These are phyloP conservation scores for Drosophila triauraria DNA, from an alignment of 1,140 invertebrate genomes.

Conservation along the genomic window DNA sequence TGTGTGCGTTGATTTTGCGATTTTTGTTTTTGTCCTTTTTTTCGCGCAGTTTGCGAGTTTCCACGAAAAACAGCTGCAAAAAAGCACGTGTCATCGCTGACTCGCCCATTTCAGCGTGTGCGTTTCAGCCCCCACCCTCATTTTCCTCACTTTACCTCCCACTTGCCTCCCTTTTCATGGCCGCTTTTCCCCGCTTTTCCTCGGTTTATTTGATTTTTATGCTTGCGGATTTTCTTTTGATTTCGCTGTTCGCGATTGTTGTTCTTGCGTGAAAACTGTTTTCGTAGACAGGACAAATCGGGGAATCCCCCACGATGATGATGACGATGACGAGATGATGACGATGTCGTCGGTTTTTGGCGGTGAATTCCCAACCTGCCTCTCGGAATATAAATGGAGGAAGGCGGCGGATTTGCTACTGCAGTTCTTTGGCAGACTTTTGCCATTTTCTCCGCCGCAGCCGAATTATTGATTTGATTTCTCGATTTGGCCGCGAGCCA, in stretches of 20 bases:
- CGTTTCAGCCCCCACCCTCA: slow-evolving; percentile 47
- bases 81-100: slow-evolving; percentile 84
- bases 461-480: slow-evolving; percentile 73
- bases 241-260: slow-evolving; percentile 53
- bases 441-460: slow-evolving; percentile 23
- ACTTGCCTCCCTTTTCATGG: slow-evolving; percentile 67
- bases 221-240: slow-evolving; percentile 72
- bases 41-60: slow-evolving; percentile 75
- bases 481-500: slow-evolving; percentile 68
- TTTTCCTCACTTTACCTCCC: slow-evolving; percentile 10
- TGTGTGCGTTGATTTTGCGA: slow-evolving; percentile 58
- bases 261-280: slow-evolving; percentile 39
- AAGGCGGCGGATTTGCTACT: not conserved
- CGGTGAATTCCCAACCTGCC: not conserved
- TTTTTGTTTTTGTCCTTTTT: slow-evolving; percentile 83
- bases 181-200: slow-evolving; percentile 50
- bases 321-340: slow-evolving; percentile 31
- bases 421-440: slow-evolving; percentile 33
- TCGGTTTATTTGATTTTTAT: slow-evolving; percentile 76
- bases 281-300: slow-evolving; percentile 69
- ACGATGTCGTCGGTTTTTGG: slow-evolving; percentile 41
- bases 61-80: slow-evolving; percentile 81
- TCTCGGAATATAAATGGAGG: not conserved
- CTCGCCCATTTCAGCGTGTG: slow-evolving; percentile 64
- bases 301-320: slow-evolving; percentile 61